phyloP scores from a whole-genome alignment of 2,888 invertebrate genomes.

The Steromphala cineraria region DNA sequence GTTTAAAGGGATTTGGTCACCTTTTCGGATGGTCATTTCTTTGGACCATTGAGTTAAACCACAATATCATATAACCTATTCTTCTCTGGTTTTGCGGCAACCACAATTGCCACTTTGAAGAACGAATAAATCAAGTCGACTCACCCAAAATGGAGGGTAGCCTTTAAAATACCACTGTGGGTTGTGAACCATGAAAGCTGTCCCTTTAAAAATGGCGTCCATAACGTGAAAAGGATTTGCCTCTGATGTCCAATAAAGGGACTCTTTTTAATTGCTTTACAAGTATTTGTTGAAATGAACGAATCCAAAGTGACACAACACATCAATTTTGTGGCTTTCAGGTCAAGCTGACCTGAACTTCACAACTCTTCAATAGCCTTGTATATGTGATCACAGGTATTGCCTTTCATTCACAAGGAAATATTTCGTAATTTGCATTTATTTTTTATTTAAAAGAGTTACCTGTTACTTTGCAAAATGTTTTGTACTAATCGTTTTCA shows the following conservation, averaged over 20 bases:
- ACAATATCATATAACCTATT: constrained; percentile 2
- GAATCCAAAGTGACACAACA: background rate
- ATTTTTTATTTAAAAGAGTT: too few species aligned
- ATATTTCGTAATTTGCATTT: too few species aligned
- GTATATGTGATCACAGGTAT: too few species aligned
- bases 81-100: background rate
- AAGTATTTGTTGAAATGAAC: background rate
- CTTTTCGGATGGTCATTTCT: too few species aligned
- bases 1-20: too few species aligned
- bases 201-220: background rate
- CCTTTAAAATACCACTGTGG: background rate
- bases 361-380: background rate
- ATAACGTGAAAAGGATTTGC: background rate
- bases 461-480: too few species aligned
- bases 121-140: background rate
- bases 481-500: too few species aligned
- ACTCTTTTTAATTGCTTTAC: background rate
- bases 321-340: background rate
- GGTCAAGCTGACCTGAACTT: background rate
- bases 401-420: too few species aligned
- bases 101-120: background rate
- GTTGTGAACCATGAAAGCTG: background rate
- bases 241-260: background rate
- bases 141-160: background rate
- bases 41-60: background rate